Percentiles rank a stretch among this genome's conserved stretches.
phyloP scores from a whole-genome alignment of 2,888 invertebrate genomes.

The Calephelis perditalis region DNA sequence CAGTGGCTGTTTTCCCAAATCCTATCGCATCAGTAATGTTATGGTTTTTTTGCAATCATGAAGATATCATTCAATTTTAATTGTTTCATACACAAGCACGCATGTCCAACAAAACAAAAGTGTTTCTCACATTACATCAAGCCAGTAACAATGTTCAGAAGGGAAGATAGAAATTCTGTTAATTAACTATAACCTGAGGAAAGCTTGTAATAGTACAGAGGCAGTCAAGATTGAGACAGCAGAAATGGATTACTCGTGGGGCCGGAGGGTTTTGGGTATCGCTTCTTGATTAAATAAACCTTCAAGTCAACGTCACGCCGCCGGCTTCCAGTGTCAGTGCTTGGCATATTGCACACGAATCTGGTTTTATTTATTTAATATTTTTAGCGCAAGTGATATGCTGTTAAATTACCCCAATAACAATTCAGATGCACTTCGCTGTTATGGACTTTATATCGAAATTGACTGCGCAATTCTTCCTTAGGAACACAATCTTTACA shows the following conservation, averaged over 20 bases:
- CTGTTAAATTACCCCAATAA: slow-evolving; percentile 2
- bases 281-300: slow-evolving; percentile 75
- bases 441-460: neutral
- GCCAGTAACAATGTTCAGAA: slow-evolving; percentile 21
- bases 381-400: slow-evolving; percentile 1
- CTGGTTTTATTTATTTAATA: slow-evolving; percentile 10
- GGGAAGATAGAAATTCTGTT: slow-evolving; percentile 55
- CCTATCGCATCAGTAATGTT: too few species aligned
- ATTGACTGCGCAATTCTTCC: too few species aligned
- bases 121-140: slow-evolving; percentile 13
- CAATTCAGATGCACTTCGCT: neutral
- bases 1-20: too few species aligned
- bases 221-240: slow-evolving; percentile 69
- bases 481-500: too few species aligned
- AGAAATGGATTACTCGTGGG: slow-evolving; percentile 49
- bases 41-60: too few species aligned
- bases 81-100: neutral
- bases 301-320: slow-evolving; percentile 62
- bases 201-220: slow-evolving; percentile 61
- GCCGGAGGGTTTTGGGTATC: slow-evolving; percentile 47
- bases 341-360: slow-evolving; percentile 53
- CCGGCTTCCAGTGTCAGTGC: slow-evolving; percentile 51
- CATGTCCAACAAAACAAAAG: slow-evolving; percentile 2
- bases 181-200: slow-evolving; percentile 64
- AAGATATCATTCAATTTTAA: neutral